phyloP scores from a whole-genome alignment of 2,797 vertebrate species.

The Micrastur ruficollis region DNA sequence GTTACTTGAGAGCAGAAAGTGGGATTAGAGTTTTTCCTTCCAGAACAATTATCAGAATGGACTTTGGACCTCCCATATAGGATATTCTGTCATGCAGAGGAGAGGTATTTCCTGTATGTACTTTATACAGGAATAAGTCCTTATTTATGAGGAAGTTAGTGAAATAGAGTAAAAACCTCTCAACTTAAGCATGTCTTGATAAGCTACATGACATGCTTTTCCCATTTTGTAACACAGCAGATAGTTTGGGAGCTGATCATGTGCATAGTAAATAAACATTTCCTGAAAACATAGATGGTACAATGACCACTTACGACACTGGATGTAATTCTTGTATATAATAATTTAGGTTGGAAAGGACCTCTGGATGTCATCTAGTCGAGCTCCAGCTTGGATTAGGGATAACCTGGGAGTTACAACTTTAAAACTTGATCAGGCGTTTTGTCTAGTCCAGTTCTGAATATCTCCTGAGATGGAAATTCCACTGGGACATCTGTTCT shows the following conservation, averaged over 20 bases:
- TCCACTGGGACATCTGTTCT: not conserved
- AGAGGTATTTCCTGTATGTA: not conserved
- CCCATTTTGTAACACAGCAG: not conserved
- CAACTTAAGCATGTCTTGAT: not conserved
- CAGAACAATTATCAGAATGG: not conserved
- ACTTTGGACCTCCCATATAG: not conserved
- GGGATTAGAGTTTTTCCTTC: not conserved
- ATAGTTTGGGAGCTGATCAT: not conserved
- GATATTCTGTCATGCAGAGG: not conserved
- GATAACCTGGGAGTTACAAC: not conserved
- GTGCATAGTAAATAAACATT: not conserved
- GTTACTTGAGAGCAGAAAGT: not conserved
- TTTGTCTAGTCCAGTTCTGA: not conserved
- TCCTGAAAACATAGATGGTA: not conserved
- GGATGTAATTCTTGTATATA: not conserved
- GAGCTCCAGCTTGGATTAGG: not conserved
- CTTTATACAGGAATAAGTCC: not conserved
- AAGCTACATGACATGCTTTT: not conserved
- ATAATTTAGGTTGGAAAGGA: not conserved
- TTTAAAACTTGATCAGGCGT: not conserved
- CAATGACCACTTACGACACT: not conserved
- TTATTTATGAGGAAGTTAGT: not conserved
- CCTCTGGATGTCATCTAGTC: not conserved
- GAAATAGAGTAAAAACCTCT: not conserved
- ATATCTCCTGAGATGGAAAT: not conserved